phyloP scores from a whole-genome alignment of 2,113 vertebrate genomes.

The Cavia porcellus region DNA sequence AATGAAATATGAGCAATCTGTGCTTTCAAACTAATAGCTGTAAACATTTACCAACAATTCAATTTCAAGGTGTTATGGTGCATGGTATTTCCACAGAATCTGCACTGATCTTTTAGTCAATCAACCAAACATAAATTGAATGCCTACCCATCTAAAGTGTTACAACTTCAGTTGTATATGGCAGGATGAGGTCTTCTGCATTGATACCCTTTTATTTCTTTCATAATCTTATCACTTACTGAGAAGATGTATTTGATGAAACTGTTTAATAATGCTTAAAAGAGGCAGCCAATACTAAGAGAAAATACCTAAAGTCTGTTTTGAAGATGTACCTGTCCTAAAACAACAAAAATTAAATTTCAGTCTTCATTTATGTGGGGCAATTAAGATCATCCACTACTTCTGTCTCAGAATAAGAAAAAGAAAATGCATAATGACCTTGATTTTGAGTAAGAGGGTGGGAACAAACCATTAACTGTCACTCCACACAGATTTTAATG shows the following conservation, averaged over 20 bases:
- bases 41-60: not conserved
- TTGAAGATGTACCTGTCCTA: not conserved
- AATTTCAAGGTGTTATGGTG: not conserved
- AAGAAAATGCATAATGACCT: not conserved
- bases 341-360: not conserved
- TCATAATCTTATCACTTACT: not conserved
- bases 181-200: not conserved
- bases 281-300: not conserved
- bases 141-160: not conserved
- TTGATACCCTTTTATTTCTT: not conserved
- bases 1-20: not conserved
- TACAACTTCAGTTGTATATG: not conserved
- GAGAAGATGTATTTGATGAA: not conserved
- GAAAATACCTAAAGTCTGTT: not conserved
- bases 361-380: not conserved
- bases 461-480: not conserved
- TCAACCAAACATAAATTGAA: not conserved
- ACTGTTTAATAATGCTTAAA: not conserved
- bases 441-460: not conserved
- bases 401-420: not conserved
- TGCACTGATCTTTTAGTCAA: not conserved
- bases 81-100: not conserved
- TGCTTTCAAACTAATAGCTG: not conserved
- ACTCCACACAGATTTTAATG: not conserved
- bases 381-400: not conserved